Evolutionary conservation across 2,797 vertebrate genomes (phyloP), one percentile per base, ranked within the genome.

Genomic region (Malacoraja senta): DNA sequence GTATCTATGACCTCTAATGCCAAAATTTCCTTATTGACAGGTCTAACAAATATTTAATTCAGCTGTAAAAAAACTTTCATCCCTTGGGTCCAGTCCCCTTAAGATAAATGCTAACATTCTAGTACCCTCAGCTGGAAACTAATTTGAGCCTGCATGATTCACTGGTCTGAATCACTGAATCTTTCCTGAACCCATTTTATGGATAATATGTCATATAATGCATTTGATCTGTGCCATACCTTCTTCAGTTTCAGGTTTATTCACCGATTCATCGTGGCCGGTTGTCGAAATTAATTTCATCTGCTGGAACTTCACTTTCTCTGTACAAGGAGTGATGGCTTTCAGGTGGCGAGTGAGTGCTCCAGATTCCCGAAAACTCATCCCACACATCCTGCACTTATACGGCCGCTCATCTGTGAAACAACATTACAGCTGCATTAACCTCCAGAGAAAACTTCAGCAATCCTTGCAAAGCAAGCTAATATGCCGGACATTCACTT

Each of bases 281-380:
- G 84, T 17, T 68, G 84, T 10, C 8, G 71, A 92, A 44, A 76
- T 38, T 13, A 92, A 71, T 76, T 92, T 72, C 90, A 92, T 72
- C 29, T 92, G 90, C 71, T 92, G 90, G 44, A 92, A 92, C 71
- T 92, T 92, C 68, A 99, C 98, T 95, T 99, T 99, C 94, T 99
- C 98, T 0, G 98, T 99, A 95, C 99, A 99, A 0, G 99, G 99
- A 0, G 98, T 99, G 93, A 99, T 96, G 44, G 99, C 98, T 94
- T 99, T 99, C 86, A 99, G 97, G 94, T 99, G 99, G 95, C 99
- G 96, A 21, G 98, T 99, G 94, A 99, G 96, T 1, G 99, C 99
- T 0, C 99, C 99, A 0, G 99, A 99, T 95, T 99, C 99, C 93
- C 99, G 97, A 95, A 99, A 99, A 93, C 98, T 98, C 94, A 98